These are phyloP conservation scores for Eriosoma lanigerum DNA, from an alignment of 1,140 invertebrate species.

Conservation along the genomic window DNA sequence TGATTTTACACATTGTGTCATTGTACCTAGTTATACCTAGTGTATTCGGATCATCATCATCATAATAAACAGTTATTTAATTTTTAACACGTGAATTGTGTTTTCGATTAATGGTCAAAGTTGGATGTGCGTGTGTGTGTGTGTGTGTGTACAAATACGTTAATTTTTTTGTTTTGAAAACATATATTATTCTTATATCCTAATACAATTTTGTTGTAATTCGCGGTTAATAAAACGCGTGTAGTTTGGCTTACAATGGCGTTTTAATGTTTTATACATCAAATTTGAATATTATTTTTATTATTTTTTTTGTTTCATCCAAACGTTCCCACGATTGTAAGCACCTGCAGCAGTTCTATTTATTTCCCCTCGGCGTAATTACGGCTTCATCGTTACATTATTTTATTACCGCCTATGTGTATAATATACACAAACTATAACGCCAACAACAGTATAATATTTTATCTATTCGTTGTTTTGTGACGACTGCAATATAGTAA, in stretches of 20 bases:
- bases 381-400: conserved; percentile 33
- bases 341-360: conserved; percentile 40
- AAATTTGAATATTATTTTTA: conserved; percentile 36
- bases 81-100: too few species aligned
- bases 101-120: too few species aligned
- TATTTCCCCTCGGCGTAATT: conserved; percentile 26
- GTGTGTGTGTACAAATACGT: too few species aligned
- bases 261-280: conserved; percentile 10
- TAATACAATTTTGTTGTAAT: neutral
- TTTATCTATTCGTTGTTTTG: conserved; percentile 46
- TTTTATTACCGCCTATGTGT: conserved; percentile 36
- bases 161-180: too few species aligned
- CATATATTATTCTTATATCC: too few species aligned
- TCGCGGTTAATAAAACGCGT: conserved; percentile 6
- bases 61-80: too few species aligned
- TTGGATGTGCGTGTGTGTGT: too few species aligned
- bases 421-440: neutral
- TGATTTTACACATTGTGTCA: too few species aligned
- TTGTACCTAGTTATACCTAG: too few species aligned
- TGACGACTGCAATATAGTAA: neutral
- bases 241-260: neutral
- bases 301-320: conserved; percentile 62
- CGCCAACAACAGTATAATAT: too few species aligned
- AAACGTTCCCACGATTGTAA: conserved; percentile 77
- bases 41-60: too few species aligned